Percentiles rank a stretch among this genome's conserved stretches.
Evolutionary conservation across 2,888 invertebrate species (phyloP).

Genomic region (Cephus pulcher): DNA sequence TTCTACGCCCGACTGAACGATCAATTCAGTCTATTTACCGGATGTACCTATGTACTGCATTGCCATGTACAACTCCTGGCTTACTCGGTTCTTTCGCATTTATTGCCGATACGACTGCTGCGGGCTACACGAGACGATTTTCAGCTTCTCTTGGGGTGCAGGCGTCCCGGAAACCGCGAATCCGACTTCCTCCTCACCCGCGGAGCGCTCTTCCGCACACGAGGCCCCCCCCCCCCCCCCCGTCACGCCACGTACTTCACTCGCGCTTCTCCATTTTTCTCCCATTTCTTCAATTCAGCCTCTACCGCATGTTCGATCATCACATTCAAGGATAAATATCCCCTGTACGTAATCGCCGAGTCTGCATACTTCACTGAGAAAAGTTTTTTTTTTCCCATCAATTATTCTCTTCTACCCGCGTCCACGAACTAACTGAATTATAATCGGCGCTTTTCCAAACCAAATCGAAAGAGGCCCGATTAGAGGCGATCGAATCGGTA

Average conservation of each 20-base stretch:
- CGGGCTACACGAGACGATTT: not conserved
- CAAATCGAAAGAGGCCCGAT: not conserved
- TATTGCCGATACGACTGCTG: not conserved
- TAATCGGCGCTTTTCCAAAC: not conserved
- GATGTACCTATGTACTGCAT: too few relatives aligned
- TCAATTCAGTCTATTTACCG: too few relatives aligned
- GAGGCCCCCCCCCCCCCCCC: not conserved
- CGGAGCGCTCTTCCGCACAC: not conserved
- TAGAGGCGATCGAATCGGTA: not conserved
- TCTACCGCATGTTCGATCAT: not conserved
- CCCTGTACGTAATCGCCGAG: not conserved
- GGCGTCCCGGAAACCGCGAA: not conserved
- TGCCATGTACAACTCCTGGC: not conserved
- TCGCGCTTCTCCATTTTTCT: not conserved
- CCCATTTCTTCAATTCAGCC: not conserved
- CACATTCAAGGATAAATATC: not conserved
- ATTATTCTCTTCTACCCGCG: not conserved
- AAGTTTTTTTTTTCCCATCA: not conserved
- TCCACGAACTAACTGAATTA: not conserved
- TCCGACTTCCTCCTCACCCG: not conserved
- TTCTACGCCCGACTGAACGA: not conserved
- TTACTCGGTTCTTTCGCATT: not conserved
- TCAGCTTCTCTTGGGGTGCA: not conserved
- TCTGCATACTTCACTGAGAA: not conserved
- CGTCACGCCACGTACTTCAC: not conserved